Evolutionary conservation across 2,888 invertebrate species (phyloP).

Genomic region (Nemurella pictetii): DNA sequence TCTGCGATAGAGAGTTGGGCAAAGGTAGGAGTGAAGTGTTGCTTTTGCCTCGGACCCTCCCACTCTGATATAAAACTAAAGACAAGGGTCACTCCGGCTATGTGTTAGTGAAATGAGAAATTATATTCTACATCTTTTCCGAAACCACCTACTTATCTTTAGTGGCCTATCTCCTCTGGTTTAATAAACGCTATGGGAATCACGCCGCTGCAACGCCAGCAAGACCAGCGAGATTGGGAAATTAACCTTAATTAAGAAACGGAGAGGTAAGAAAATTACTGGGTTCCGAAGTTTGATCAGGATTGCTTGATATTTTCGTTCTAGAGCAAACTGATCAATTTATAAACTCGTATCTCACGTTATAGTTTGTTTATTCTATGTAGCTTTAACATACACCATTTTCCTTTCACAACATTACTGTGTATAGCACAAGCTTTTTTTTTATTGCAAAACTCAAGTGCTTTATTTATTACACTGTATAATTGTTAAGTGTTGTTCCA

Average conservation of each 20-base stretch:
- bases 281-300: neutral
- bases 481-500: neutral
- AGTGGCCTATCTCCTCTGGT: neutral
- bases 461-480: neutral
- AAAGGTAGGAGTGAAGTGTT: constrained; percentile 27
- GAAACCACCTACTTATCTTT: constrained; percentile 19
- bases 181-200: constrained; percentile 4
- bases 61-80: constrained; percentile 29
- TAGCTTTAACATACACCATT: neutral
- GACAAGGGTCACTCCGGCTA: constrained; percentile 12
- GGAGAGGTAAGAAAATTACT: neutral
- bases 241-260: neutral
- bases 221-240: neutral
- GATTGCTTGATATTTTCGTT: neutral
- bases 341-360: neutral
- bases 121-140: constrained; percentile 20
- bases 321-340: neutral
- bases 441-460: neutral
- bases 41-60: constrained; percentile 12
- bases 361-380: neutral
- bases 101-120: constrained; percentile 26
- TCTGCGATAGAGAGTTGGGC: neutral
- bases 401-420: no score
- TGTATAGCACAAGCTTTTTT: neutral
- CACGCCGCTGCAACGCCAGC: neutral